A percentile compares a stretch with the other conserved stretches of the same genome.
These are phyloP conservation scores for Podarcis raffonei DNA, from an alignment of 2,113 vertebrate species.

Conservation along the genomic window DNA sequence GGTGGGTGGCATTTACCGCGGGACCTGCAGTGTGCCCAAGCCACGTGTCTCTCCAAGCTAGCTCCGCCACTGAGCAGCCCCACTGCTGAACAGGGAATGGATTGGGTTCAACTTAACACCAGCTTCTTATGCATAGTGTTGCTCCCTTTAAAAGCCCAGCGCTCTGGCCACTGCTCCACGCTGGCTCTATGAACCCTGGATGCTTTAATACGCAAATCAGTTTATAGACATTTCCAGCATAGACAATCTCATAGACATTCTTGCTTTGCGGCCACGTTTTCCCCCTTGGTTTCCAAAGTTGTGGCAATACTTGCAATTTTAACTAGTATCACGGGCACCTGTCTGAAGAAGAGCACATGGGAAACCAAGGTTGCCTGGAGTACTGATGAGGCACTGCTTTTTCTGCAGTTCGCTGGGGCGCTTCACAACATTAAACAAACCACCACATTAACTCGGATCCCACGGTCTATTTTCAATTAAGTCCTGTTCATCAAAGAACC, in stretches of 20 bases:
- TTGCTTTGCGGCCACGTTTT: not conserved
- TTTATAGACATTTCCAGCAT: not conserved
- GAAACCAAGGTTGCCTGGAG: not conserved
- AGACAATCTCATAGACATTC: not conserved
- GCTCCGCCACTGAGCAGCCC: no score
- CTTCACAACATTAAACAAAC: not conserved
- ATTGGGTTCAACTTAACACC: no score
- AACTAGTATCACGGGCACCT: not conserved
- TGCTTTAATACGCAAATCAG: not conserved
- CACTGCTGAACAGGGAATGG: no score
- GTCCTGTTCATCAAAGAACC: not conserved
- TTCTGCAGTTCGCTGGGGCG: not conserved
- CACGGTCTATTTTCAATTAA: not conserved
- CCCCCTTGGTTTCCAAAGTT: not conserved
- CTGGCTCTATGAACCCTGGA: no score
- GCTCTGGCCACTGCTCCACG: no score
- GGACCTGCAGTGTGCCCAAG: no score
- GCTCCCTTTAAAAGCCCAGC: no score
- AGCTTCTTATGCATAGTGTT: no score
- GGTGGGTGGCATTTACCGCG: no score
- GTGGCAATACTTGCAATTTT: not conserved
- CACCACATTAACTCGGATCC: not conserved
- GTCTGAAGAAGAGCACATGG: not conserved
- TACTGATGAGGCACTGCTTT: not conserved
- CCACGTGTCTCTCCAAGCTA: no score